phyloP scores from a whole-genome alignment of 2,888 invertebrate genomes.

The Phengaris arion region DNA sequence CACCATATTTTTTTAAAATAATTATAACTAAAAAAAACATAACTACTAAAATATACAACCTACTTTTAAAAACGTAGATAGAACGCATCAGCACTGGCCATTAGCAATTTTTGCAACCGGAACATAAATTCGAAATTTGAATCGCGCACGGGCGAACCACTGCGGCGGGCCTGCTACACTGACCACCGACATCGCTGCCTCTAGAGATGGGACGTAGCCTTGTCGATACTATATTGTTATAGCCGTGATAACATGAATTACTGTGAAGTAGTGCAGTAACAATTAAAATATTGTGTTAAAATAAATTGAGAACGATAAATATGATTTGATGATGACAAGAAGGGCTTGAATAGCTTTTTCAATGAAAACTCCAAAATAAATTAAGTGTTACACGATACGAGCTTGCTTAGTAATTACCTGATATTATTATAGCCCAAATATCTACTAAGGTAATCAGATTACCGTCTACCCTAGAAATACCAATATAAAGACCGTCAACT shows the following conservation, averaged over 20 bases:
- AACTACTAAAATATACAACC: constrained; percentile 32
- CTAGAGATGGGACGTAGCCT: constrained; percentile 51
- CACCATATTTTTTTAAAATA: neutral
- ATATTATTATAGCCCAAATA: neutral
- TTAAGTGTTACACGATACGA: neutral
- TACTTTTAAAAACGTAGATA: constrained; percentile 34
- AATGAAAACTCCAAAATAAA: neutral
- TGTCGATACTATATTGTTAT: constrained; percentile 19
- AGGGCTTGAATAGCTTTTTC: neutral
- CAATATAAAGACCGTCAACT: neutral
- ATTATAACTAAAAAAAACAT: constrained; percentile 21
- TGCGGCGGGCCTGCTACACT: constrained; percentile 57
- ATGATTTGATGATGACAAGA: neutral
- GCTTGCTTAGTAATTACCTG: neutral
- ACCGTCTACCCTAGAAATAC: neutral
- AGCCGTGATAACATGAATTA: neutral
- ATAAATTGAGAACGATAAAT: neutral
- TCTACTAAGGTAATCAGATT: neutral
- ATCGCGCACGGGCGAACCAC: constrained; percentile 54
- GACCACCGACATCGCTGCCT: constrained; percentile 56
- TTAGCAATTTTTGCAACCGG: constrained; percentile 38
- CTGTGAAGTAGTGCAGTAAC: neutral
- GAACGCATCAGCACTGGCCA: constrained; percentile 38
- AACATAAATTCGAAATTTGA: constrained; percentile 45
- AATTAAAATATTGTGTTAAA: neutral